These are phyloP conservation scores for Eulemur mongoz DNA, from an alignment of 2,797 vertebrate genomes.

Conservation along the genomic window DNA sequence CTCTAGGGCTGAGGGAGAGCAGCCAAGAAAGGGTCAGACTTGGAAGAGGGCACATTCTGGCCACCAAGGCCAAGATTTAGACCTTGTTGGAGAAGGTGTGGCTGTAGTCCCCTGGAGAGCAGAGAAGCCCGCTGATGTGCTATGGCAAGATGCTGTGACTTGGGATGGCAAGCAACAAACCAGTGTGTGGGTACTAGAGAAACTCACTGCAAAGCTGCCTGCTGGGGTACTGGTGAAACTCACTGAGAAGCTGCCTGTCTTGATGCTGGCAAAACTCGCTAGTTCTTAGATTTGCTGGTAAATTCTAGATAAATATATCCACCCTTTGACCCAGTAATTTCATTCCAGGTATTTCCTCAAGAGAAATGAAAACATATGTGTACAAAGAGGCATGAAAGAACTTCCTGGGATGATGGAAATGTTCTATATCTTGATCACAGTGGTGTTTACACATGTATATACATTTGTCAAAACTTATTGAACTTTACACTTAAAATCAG, in stretches of 20 bases:
- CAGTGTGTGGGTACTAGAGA: not conserved
- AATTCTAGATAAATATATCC: not conserved
- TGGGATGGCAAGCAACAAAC: not conserved
- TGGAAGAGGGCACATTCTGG: not conserved
- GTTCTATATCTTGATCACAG: not conserved
- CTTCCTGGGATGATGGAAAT: not conserved
- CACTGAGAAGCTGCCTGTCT: not conserved
- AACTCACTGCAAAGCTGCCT: not conserved
- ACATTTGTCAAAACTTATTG: not conserved
- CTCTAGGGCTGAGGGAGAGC: not conserved
- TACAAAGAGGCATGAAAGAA: not conserved
- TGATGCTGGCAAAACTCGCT: not conserved
- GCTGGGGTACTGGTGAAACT: not conserved
- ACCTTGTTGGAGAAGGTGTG: not conserved
- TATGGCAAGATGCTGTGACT: not conserved
- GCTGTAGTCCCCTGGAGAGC: not conserved
- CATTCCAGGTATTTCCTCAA: conserved; percentile 9
- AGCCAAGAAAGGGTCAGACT: not conserved
- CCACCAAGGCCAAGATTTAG: not conserved
- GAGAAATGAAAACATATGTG: conserved; percentile 26
- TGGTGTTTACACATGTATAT: not conserved
- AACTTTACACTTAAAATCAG: not conserved
- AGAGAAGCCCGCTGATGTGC: not conserved
- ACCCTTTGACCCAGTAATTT: not conserved
- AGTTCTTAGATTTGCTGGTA: conserved; percentile 1